Evolutionary conservation across 2,797 vertebrate genomes (phyloP).

Genomic region (Varecia variegata): DNA sequence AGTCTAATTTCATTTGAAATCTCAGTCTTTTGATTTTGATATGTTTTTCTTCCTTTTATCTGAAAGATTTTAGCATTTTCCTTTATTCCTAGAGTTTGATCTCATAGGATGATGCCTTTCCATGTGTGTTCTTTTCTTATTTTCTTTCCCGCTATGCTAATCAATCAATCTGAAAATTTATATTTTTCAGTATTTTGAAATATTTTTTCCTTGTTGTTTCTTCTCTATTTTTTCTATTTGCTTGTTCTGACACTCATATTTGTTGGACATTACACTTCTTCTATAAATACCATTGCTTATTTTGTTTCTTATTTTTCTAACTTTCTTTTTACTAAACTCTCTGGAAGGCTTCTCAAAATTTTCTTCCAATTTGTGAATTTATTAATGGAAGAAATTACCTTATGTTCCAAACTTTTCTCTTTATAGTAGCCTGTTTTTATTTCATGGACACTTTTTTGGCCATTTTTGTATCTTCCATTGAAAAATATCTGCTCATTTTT

Average conservation of each 20-base stretch:
- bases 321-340: background rate
- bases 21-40: background rate
- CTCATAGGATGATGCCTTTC: background rate
- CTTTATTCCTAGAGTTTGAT: background rate
- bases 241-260: background rate
- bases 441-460: background rate
- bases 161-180: background rate
- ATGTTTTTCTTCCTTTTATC: background rate
- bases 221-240: background rate
- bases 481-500: no score
- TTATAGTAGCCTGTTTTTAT: background rate
- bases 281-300: background rate
- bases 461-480: no score
- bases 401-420: background rate
- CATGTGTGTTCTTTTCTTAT: background rate
- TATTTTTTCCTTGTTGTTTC: background rate
- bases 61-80: background rate
- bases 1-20: constrained; percentile 1
- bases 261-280: background rate
- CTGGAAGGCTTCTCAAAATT: background rate
- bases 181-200: constrained; percentile 4
- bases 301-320: background rate
- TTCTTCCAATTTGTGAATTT: background rate
- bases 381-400: background rate
- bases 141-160: background rate